Percentiles rank a stretch among this genome's conserved stretches.
Evolutionary conservation across 2,797 vertebrate genomes (phyloP).

Genomic region (Peromyscus eremicus): DNA sequence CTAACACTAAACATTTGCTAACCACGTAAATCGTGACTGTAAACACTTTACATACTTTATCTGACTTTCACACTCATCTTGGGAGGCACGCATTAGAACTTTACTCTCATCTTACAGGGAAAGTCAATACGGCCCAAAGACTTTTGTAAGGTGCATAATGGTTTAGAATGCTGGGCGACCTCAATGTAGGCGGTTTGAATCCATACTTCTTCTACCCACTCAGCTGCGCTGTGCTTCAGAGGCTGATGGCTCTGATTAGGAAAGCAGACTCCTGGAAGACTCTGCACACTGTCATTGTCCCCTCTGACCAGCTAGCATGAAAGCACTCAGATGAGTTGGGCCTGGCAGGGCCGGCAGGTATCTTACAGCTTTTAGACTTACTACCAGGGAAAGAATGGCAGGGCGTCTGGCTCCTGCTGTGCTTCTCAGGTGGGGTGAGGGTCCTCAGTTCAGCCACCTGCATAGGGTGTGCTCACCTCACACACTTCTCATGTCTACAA

Average conservation of each 20-base stretch:
- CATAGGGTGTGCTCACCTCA: fast-evolving
- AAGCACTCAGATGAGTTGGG: background rate
- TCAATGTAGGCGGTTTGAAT: background rate
- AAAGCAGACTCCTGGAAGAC: background rate
- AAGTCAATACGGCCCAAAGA: background rate
- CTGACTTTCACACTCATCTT: background rate
- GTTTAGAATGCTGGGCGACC: background rate
- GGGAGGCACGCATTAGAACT: background rate
- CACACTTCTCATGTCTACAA: too few species aligned
- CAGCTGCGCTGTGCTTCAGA: background rate
- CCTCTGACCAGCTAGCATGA: background rate
- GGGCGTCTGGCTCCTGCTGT: background rate
- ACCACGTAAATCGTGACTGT: background rate
- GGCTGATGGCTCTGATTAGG: background rate
- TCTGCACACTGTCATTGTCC: background rate
- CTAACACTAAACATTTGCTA: background rate
- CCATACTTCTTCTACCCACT: background rate
- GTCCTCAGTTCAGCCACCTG: background rate
- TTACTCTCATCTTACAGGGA: background rate
- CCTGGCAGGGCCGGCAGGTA: background rate
- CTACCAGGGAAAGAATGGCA: background rate
- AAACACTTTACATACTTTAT: background rate
- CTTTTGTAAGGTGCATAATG: background rate
- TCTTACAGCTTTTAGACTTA: background rate
- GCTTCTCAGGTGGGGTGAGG: background rate